Base-by-base conservation (phyloP, 2,797 vertebrate species). In the Aphelocoma californica region DNA sequence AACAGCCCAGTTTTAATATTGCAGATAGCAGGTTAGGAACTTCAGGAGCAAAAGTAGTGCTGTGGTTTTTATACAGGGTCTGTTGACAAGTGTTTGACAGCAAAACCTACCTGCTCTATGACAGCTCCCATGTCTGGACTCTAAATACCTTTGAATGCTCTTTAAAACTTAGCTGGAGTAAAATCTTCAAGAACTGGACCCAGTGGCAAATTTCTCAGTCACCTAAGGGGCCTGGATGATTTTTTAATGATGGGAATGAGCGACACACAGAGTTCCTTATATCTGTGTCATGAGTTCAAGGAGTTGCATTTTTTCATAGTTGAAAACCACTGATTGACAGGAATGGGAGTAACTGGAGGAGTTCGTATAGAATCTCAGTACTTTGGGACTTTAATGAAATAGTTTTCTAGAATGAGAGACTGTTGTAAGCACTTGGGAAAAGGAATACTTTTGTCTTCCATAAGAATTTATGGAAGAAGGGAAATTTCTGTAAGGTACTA, bases 341-440 rank as follows among this genome's bases (percentile, higher is more conserved):
- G 60, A 90, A 71, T 44, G 16, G 71, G 38, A 73, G 40, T 36
- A 77, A 90, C 40, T 84, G 80, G 40, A 65, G 85, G 61, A 72
- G 32, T 79, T 91, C 54, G 73, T 44, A 2, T 3, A 64, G 64
- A n/a, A 34, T 83, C 31, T 85, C 72, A 58, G 6, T 88, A 73
- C 62, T 81, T 54, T 57, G 88, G 73, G 66, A 90, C 16, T 40
- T 84, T 12, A 66, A 32, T 79, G 19, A 84, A 95, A 60, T 66
- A 13, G 23, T 79, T 92, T 91, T 64, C 47, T 86, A 77, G 81
- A 38, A 62, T 42, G 48, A 75, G 74, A 90, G 29, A 86, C 62
- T 84, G 38, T 90, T 87, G 26, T 93, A 94, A 97, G 95, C 93
- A 97, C 96, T 97, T 95, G 89, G 62, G 38, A 31, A 72, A 70